A percentile compares a stretch with the other conserved stretches of the same genome.
Evolutionary conservation across 2,113 vertebrate species (phyloP).

Genomic region (Mesitornis unicolor): DNA sequence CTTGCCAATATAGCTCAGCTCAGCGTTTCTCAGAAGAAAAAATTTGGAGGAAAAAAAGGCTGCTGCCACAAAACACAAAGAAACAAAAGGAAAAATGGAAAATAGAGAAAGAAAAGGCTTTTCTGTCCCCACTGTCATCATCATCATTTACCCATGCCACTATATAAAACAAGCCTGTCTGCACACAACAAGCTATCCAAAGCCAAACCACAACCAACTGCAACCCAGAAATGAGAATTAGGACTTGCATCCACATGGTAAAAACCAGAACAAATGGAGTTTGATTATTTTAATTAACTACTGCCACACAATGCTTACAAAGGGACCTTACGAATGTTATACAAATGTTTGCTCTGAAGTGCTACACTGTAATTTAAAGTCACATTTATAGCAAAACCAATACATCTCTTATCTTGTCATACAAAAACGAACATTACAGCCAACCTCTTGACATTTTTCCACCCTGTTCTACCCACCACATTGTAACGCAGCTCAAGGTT

Average conservation of each 20-base stretch:
- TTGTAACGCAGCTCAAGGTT: not conserved
- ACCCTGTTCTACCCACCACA: not conserved
- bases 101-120: not conserved
- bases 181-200: conserved; percentile 27
- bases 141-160: not conserved
- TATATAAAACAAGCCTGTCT: not conserved
- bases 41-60: not conserved
- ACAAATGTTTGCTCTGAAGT: conserved; percentile 38
- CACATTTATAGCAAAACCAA: conserved; percentile 18
- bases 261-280: conserved; percentile 18
- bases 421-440: not conserved
- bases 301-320: not conserved
- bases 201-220: conserved; percentile 33
- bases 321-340: not conserved
- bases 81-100: not conserved
- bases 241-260: not conserved
- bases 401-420: not conserved
- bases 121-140: not conserved
- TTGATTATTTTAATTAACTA: conserved; percentile 42
- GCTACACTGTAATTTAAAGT: not conserved
- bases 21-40: not conserved
- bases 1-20: not conserved
- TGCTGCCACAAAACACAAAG: not conserved
- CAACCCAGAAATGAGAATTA: not conserved
- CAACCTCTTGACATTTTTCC: not conserved